Evolutionary conservation across 2,888 invertebrate genomes (phyloP).

Genomic region (Linyphia triangularis): DNA sequence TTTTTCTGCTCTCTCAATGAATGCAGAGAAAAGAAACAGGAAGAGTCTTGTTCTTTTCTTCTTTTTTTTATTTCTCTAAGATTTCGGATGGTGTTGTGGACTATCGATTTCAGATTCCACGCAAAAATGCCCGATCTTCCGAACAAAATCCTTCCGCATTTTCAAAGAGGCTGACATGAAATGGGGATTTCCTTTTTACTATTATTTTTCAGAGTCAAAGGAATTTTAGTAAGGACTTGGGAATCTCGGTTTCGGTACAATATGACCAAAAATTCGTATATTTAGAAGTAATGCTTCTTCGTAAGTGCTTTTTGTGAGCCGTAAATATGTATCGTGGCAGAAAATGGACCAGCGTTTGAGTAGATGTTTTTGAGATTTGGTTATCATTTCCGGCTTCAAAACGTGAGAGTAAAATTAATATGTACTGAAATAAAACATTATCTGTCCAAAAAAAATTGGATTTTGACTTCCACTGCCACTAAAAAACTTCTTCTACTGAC

Average conservation of each 20-base stretch:
- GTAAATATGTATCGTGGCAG: too few species aligned
- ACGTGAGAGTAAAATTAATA: too few species aligned
- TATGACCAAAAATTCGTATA: not conserved
- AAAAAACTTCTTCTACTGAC: too few species aligned
- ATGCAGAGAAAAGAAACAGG: not conserved
- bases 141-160: not conserved
- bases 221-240: not conserved
- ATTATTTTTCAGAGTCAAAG: not conserved
- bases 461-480: too few species aligned
- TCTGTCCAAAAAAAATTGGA: too few species aligned
- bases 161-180: not conserved
- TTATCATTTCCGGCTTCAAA: too few species aligned
- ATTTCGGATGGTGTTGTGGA: slow-evolving; percentile 21
- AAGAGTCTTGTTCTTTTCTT: not conserved
- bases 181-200: not conserved
- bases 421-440: too few species aligned
- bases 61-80: not conserved
- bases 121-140: not conserved
- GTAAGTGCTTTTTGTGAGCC: not conserved
- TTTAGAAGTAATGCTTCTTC: not conserved
- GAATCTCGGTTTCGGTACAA: not conserved
- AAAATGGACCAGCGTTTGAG: too few species aligned
- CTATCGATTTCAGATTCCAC: slow-evolving; percentile 33
- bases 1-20: not conserved
- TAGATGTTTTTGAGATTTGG: too few species aligned